Percentiles rank a stretch among this genome's conserved stretches.
Conservation (phyloP, 2,797 vertebrate genomes). For the Gymnopithys bicolor region DNA sequence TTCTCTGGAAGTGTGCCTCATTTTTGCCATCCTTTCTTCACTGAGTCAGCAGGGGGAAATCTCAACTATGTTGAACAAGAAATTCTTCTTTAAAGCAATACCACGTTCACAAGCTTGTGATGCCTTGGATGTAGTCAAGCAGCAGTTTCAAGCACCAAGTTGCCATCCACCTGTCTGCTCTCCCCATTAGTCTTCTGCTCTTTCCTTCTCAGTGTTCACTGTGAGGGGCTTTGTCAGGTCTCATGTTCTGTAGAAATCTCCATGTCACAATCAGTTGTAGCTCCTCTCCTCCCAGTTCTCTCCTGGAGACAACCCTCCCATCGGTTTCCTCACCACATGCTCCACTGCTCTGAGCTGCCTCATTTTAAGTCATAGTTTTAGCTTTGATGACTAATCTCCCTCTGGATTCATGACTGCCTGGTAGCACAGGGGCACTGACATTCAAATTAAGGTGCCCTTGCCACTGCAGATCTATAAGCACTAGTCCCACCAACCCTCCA, state of each 20-base stretch:
- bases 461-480: neutral
- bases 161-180: conserved; percentile 9
- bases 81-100: conserved; percentile 2
- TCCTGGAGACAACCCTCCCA: neutral
- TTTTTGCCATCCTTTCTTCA: conserved; percentile 59
- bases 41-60: conserved; percentile 5
- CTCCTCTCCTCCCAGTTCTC: neutral
- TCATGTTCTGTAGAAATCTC: neutral
- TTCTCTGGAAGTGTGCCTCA: conserved; percentile 13
- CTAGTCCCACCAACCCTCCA: neutral
- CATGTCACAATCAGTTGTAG: neutral
- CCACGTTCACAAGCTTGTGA: accelerated
- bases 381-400: neutral
- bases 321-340: accelerated
- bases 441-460: neutral
- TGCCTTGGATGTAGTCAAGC: neutral
- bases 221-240: conserved; percentile 27
- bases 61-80: neutral
- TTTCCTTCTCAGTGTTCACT: neutral
- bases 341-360: accelerated
- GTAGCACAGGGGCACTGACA: neutral
- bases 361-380: accelerated
- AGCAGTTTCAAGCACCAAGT: neutral
- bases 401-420: neutral
- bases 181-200: neutral